Percentiles rank a stretch among this genome's conserved stretches.
Evolutionary conservation across 2,113 vertebrate genomes (phyloP).

Genomic region (Apistogramma diplotaenia): DNA sequence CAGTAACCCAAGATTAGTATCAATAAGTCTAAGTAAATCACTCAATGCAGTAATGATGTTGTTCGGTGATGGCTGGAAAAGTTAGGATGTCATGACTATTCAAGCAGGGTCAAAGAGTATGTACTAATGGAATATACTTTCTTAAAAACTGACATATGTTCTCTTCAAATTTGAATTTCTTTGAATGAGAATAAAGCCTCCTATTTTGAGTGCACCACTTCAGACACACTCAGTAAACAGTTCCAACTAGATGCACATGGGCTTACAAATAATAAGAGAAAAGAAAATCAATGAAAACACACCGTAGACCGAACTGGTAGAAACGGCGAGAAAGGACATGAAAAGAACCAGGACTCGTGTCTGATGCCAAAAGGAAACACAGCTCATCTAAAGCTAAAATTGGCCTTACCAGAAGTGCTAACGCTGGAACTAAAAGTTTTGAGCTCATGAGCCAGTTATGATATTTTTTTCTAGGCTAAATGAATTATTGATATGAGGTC

Average conservation of each 20-base stretch:
- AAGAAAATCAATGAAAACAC: not conserved
- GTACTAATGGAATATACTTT: not conserved
- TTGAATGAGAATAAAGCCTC: not conserved
- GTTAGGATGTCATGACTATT: not conserved
- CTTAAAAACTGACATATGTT: not conserved
- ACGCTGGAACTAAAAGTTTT: conserved; percentile 47
- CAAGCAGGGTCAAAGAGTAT: not conserved
- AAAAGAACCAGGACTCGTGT: not conserved
- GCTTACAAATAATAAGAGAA: not conserved
- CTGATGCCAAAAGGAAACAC: conserved; percentile 4
- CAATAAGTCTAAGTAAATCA: not conserved
- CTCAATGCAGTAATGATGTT: too few species aligned
- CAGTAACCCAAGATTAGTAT: not conserved
- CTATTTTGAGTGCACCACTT: not conserved
- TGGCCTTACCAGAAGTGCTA: conserved; percentile 34
- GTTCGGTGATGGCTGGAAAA: not conserved
- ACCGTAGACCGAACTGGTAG: not conserved
- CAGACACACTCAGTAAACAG: not conserved
- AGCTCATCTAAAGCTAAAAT: conserved; percentile 22
- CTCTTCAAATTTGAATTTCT: not conserved
- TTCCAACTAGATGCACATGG: not conserved
- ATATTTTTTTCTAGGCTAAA: conserved; percentile 13
- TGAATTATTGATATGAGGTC: conserved; percentile 70
- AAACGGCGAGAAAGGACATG: not conserved
- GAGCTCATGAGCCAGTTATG: conserved; percentile 26